A percentile compares a stretch with the other conserved stretches of the same genome.
Conservation (phyloP, 64 coral and sea anemone species). For the Platygyra sinensis region DNA sequence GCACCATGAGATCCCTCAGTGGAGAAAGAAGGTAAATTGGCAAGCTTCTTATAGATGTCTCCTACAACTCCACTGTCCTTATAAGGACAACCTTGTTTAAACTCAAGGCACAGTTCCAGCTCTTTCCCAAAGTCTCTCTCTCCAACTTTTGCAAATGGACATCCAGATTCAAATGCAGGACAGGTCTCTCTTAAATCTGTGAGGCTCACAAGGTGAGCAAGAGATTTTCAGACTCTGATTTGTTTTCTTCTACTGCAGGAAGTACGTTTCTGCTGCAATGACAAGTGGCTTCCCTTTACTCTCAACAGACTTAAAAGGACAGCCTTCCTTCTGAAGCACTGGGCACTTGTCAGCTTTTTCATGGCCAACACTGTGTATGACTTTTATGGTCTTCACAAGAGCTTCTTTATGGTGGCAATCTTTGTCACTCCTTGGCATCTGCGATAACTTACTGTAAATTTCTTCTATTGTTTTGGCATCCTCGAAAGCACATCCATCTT, state of each 20-base stretch:
- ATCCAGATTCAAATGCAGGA: conserved; percentile 73
- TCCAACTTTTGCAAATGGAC: conserved; percentile 65
- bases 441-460: conserved; percentile 41
- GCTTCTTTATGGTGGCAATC: conserved; percentile 51
- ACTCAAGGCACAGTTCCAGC: conserved; percentile 62
- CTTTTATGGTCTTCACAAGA: conserved; percentile 56
- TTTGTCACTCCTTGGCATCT: conserved; percentile 58
- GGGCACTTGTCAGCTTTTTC: conserved; percentile 51
- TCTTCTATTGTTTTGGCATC: conserved; percentile 54
- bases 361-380: conserved; percentile 56
- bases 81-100: conserved; percentile 71
- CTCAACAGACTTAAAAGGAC: conserved; percentile 61
- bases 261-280: conserved; percentile 28
- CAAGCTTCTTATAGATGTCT: conserved; percentile 80
- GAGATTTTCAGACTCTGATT: not conserved
- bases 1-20: conserved; percentile 62
- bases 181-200: conserved; percentile 64
- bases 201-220: conserved; percentile 30
- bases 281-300: conserved; percentile 53
- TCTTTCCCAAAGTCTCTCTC: conserved; percentile 27
- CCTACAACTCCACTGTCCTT: conserved; percentile 61
- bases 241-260: not conserved
- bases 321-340: conserved; percentile 49
- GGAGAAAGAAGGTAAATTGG: conserved; percentile 65
- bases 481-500: conserved; percentile 50